phyloP scores from a whole-genome alignment of 2,797 vertebrate genomes.

The Cirrhinus mrigala region DNA sequence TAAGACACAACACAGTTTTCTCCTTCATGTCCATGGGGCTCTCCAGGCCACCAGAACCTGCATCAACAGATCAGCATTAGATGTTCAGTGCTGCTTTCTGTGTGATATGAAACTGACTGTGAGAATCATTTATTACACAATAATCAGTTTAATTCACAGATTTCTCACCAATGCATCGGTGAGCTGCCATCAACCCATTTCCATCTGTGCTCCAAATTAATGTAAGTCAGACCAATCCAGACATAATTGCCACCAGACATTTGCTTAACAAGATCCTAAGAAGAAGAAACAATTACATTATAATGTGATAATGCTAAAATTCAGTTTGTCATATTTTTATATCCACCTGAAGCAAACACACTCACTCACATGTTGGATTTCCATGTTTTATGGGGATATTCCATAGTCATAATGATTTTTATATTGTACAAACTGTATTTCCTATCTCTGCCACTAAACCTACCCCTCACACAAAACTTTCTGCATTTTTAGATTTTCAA shows the following conservation, averaged over 20 bases:
- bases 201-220: background rate
- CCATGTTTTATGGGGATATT: too few species aligned
- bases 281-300: background rate
- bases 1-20: too few species aligned
- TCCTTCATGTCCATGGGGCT: accelerated
- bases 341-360: background rate
- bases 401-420: too few species aligned
- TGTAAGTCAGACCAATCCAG: conserved; percentile 35
- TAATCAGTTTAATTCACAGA: background rate
- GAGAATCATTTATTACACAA: background rate
- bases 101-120: background rate
- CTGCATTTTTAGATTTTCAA: too few species aligned
- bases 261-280: background rate
- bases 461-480: too few species aligned
- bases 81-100: conserved; percentile 9
- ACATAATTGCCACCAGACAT: accelerated
- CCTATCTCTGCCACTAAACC: too few species aligned
- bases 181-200: conserved; percentile 25
- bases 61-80: conserved; percentile 1
- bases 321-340: background rate
- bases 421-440: too few species aligned
- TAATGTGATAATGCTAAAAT: background rate
- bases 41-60: background rate
- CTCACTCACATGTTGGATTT: background rate
- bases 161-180: background rate